phyloP scores from a whole-genome alignment of 2,797 vertebrate species.

The Xenops minutus region DNA sequence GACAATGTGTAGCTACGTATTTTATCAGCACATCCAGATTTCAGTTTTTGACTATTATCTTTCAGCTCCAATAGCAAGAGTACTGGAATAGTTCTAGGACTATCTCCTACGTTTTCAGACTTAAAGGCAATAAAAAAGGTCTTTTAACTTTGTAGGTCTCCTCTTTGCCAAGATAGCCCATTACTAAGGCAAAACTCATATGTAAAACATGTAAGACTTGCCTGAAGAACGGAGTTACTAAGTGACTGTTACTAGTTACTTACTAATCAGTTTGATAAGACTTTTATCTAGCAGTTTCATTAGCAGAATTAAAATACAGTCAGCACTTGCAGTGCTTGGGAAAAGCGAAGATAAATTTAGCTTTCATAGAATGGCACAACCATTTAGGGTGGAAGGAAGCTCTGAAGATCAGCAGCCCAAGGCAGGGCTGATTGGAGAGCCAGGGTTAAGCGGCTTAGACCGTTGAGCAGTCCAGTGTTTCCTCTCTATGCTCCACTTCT shows the following conservation, averaged over 20 bases:
- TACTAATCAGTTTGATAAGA: not conserved
- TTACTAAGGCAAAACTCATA: not conserved
- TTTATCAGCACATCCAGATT: not conserved
- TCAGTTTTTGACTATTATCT: not conserved
- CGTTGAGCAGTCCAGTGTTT: not conserved
- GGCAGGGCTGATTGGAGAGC: not conserved
- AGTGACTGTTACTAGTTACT: not conserved
- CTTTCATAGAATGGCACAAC: not conserved
- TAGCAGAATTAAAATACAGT: not conserved
- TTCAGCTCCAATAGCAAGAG: not conserved
- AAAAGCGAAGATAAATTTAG: not conserved
- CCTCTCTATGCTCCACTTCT: not conserved
- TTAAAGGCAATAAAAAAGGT: not conserved
- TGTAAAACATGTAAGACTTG: not conserved
- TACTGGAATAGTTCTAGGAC: not conserved
- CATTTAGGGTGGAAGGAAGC: not conserved
- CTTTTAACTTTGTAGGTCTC: not conserved
- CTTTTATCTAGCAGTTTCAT: not conserved
- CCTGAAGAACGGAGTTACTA: not conserved
- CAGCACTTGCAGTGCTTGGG: not conserved
- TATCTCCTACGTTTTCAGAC: not conserved
- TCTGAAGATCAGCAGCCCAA: not conserved
- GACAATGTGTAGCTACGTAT: not conserved
- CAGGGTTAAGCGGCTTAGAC: not conserved
- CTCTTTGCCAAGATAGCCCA: not conserved